Base-by-base conservation (phyloP, 2,797 vertebrate genomes). In the Tamandua tetradactyla region DNA sequence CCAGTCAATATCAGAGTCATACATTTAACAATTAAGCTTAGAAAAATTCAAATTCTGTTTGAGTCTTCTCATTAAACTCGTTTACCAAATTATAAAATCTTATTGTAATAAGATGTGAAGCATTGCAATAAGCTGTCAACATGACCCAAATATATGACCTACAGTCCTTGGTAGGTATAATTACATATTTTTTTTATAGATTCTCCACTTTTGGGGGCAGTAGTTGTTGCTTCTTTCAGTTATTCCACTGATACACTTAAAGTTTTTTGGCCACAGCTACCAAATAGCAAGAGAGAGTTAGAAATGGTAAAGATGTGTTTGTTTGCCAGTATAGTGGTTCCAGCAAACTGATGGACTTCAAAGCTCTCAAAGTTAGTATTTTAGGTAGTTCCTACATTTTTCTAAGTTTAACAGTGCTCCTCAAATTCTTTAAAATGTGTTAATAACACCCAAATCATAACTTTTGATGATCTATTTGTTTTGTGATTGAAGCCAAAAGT, bases 21-120 rank as follows among this genome's bases (percentile, higher is more conserved):
- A 12, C 59, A 86, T 94, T 96, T 84, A 83, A 80, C 7, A 79
- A 49, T 44, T 72, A 75, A 52, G 59, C 35, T 76, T 93, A 84
- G 23, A 30, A 81, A 84, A 80, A 35, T 80, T 87, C 17, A 87
- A 81, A 66, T 72, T 66, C 25, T 75, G 0, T 92, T 90, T 90
- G 18, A 37, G 2, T 79, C 12, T 89, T 79, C 37, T 64, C 61
- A 69, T 68, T 68, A 91, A 76, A 93, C 27, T 87, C 20, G 57
- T 23, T 82, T 32, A 64, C 49, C 42, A 59, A 86, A 44, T 8
- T 81, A 75, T 18, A 61, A 74, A 95, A 76, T 61, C 12, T 47
- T 3, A 49, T 93, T 96, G 94, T 74, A 64, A 23, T 92, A 69
- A 85, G 17, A 75, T 64, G 10, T 2, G 32, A 55, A 72, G 64